These are phyloP conservation scores for Blastomussa wellsi DNA, from an alignment of 92 coral and sea anemone genomes.

Conservation along the genomic window DNA sequence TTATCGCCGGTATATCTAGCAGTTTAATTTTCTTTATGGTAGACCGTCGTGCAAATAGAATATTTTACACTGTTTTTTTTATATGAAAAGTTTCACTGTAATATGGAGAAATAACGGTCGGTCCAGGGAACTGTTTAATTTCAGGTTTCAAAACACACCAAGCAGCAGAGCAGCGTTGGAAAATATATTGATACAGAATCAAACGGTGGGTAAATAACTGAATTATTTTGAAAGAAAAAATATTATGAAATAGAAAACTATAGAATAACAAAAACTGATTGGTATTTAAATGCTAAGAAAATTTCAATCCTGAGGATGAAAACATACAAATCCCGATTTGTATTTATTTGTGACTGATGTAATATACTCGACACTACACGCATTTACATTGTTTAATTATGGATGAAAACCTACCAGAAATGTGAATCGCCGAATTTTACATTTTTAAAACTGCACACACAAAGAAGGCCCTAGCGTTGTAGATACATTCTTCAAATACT, in stretches of 20 bases:
- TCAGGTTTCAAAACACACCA: neutral
- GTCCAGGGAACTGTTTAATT: neutral
- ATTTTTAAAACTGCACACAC: neutral
- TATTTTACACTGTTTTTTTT: neutral
- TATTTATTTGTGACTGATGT: neutral
- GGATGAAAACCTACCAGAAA: neutral
- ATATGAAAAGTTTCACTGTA: neutral
- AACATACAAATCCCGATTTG: neutral
- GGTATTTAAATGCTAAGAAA: neutral
- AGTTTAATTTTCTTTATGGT: neutral
- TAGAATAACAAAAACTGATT: neutral
- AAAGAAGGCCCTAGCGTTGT: too few species aligned
- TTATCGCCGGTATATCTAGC: slow-evolving; percentile 1
- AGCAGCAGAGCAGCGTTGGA: neutral
- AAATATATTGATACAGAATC: neutral
- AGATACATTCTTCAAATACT: neutral
- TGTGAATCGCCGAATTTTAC: neutral
- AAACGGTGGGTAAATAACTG: slow-evolving; percentile 3
- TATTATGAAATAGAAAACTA: neutral
- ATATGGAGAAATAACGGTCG: neutral
- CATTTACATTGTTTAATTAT: neutral
- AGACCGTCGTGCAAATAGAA: neutral
- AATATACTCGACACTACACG: neutral
- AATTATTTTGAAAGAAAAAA: neutral
- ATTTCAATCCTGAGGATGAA: neutral